phyloP scores from a whole-genome alignment of 2,888 invertebrate species.

The Mesorhabditis sp. region DNA sequence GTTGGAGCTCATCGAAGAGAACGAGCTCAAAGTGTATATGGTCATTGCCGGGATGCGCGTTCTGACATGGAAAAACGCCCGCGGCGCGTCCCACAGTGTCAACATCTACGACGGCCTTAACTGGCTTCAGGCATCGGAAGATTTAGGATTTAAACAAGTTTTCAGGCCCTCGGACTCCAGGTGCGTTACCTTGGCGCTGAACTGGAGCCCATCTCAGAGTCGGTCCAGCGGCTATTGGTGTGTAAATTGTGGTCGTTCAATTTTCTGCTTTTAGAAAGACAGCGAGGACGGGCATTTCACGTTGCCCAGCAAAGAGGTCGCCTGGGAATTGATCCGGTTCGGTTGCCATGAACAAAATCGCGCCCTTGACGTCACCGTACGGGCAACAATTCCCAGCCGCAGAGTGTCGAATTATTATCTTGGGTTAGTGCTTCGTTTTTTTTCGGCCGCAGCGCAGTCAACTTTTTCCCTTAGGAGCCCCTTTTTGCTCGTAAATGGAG shows the following conservation, averaged over 20 bases:
- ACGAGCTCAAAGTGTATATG: conserved; percentile 6
- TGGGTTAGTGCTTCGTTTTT: too few species aligned
- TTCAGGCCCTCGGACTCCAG: neutral
- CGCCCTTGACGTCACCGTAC: neutral
- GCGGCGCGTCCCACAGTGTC: neutral
- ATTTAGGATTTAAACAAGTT: neutral
- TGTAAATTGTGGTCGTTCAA: neutral
- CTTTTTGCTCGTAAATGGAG: too few species aligned
- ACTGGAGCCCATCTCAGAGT: neutral
- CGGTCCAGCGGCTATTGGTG: neutral
- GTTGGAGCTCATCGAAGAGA: neutral
- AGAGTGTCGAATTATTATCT: too few species aligned
- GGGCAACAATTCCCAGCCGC: too few species aligned
- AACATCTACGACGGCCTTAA: neutral
- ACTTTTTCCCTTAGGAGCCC: too few species aligned
- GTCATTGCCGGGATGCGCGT: neutral
- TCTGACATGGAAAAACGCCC: neutral
- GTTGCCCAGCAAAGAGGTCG: neutral
- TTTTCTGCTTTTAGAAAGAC: neutral
- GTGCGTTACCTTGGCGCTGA: neutral
- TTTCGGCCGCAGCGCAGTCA: too few species aligned
- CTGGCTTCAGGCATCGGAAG: neutral
- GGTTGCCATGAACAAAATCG: neutral
- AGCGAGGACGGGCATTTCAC: neutral
- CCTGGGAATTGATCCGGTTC: neutral